Conservation (phyloP, 2,888 invertebrate species). For the Parapristionchus giblindavisi region DNA sequence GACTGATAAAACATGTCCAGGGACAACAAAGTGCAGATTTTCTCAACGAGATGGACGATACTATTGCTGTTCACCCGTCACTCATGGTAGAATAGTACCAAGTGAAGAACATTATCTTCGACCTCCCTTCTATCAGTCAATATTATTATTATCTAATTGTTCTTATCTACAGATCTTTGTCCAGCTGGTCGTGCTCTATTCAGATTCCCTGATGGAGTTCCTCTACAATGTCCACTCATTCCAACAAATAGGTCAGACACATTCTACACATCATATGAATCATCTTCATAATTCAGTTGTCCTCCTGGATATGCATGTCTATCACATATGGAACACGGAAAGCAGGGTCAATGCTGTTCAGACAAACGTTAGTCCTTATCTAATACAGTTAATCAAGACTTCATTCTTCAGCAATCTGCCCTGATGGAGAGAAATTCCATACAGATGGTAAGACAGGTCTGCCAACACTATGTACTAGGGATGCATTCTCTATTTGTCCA, state of each 20-base stretch:
- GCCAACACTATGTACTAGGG: conserved; percentile 52
- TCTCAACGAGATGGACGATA: conserved; percentile 53
- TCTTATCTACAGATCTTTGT: conserved; percentile 43
- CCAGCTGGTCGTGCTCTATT: conserved; percentile 53
- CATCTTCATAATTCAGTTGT: conserved; percentile 1
- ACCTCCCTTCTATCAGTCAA: neutral
- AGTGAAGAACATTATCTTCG: conserved; percentile 15
- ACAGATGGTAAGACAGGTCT: conserved; percentile 52
- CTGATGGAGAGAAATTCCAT: conserved; percentile 53
- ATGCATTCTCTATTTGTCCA: conserved; percentile 57
- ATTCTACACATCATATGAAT: neutral
- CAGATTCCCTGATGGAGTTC: conserved; percentile 45
- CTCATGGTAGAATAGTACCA: conserved; percentile 47
- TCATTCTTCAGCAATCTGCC: conserved; percentile 51
- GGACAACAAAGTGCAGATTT: conserved; percentile 52
- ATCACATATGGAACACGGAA: conserved; percentile 50
- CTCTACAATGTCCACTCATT: conserved; percentile 42
- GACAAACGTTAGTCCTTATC: conserved; percentile 47
- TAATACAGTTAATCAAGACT: neutral
- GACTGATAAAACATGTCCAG: conserved; percentile 52
- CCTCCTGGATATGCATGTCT: conserved; percentile 45
- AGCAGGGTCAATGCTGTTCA: conserved; percentile 57
- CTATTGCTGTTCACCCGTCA: conserved; percentile 48
- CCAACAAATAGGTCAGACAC: neutral
- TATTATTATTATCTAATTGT: neutral